These are phyloP conservation scores for Stenoptilia bipunctidactyla DNA, from an alignment of 2,888 invertebrate species.

Conservation along the genomic window DNA sequence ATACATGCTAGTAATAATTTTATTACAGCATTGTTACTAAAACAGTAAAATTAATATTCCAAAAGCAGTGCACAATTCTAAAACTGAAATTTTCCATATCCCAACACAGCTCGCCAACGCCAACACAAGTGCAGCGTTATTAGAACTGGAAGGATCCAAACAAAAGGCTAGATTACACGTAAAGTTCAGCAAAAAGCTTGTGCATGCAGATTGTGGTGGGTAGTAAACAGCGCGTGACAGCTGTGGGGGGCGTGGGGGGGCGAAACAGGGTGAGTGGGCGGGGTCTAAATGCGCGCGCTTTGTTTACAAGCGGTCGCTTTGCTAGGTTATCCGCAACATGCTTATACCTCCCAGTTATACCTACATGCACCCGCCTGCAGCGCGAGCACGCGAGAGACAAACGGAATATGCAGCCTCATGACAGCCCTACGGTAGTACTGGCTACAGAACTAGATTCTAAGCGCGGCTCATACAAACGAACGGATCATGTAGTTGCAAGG, in stretches of 20 bases:
- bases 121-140: too few species aligned
- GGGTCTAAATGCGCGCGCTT: constrained; percentile 41
- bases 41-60: too few species aligned
- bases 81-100: too few species aligned
- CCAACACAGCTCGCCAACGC: too few species aligned
- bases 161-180: not conserved
- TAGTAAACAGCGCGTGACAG: constrained; percentile 31
- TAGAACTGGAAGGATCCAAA: not conserved
- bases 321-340: not conserved
- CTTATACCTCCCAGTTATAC: not conserved
- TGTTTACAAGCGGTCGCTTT: constrained; percentile 39
- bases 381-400: not conserved
- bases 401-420: not conserved
- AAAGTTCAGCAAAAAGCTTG: not conserved
- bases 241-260: constrained; percentile 23
- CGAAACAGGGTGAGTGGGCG: constrained; percentile 29
- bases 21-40: too few species aligned
- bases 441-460: not conserved
- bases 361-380: not conserved
- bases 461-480: not conserved
- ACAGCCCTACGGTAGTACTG: not conserved
- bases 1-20: too few species aligned
- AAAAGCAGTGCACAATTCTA: too few species aligned
- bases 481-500: not conserved
- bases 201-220: not conserved